Evolutionary conservation across 2,888 invertebrate species (phyloP), one percentile per base, ranked within the genome.

Genomic region (Acleris sparsana): DNA sequence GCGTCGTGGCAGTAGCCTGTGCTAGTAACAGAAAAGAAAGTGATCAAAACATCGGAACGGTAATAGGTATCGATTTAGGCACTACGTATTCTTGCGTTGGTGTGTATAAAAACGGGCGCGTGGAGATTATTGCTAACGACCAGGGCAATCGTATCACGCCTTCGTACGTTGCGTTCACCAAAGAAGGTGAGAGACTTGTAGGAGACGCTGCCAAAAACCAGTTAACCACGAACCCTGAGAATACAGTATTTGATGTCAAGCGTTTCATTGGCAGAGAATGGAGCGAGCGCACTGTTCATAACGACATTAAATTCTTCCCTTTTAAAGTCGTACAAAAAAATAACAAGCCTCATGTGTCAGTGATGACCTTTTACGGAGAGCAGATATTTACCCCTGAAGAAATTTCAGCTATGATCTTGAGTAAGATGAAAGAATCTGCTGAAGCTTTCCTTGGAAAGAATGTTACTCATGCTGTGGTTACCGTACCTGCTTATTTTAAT

Each of bases 181-280:
- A 95, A 48, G 99, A 99, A 17, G 99, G 33, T 33, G 33, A 99
- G 88, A 96, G 99, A 85, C 94, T 99, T 55, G 99, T 99, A 71
- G 99, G 99, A 80, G 99, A 99, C 88, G 98, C 99, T 25, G 99
- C 99, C 72, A 99, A 99, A 92, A 99, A 99, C 93, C 99, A 99
- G 93, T 94, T 99, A 81, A 99, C 99, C 52, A 97, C 98, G 68
- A 99, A 99, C 92, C 99, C 99, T 0, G 98, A 99, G 83, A 99
- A 99, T 89, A 99, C 99, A 0, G 96, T 99, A 7, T 99, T 99
- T 86, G 99, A 99, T 86, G 99, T 98, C 69, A 99, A 99, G 87
- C 97, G 99, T 86, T 94, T 99, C 69, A 99, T 99, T 81, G 99
- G 99, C 70, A 95, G 99, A 72, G 98, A 98, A 83, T 99, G 97